Evolutionary conservation across 2,797 vertebrate species (phyloP), one percentile per base, ranked within the genome.

Genomic region (Bovichtus variegatus): DNA sequence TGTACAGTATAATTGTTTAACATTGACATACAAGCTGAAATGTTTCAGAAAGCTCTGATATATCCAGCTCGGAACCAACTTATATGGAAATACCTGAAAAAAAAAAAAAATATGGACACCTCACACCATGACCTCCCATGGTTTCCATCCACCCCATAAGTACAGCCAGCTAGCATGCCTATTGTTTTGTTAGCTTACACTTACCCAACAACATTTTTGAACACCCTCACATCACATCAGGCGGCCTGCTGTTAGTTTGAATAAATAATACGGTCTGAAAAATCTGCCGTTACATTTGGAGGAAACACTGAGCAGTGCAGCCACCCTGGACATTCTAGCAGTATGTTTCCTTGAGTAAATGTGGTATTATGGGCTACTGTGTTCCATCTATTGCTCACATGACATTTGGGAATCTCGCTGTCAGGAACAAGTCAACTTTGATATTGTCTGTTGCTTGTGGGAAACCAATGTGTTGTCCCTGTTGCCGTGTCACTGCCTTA

Each of bases 371-470:
- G 54, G 53, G 40, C 55, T 34, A 50, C 55, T 65, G 61, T 71
- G 71, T 65, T 82, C 74, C 65, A 64, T 70, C 61, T 41, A 61
- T 63, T 63, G 75, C 81, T 82, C 85, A 80, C 77, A 82, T 72
- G 70, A 76, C 84, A 75, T 74, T 60, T 78, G 85, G 76, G 79
- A 86, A 81, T 76, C 74, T 81, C 16, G 16, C 68, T 81, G 84
- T 89, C 80, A 71, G 68, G 67, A 85, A 67, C 72, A 55, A 85
- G 82, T 87, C 80, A 74, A 67, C 83, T 87, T 82, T 85, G 84
- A 87, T 88, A 85, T 67, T 47, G 47, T 67, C 68, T 81, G 66
- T 74, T 7, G 60, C 80, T 72, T 53, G 68, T 77, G 83, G 73
- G 51, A 81, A 80, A 34, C 70, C 59, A 12, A 43, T 78, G 81